Base-by-base conservation (phyloP, 2,888 invertebrate species). In the Spisula subtruncata region DNA sequence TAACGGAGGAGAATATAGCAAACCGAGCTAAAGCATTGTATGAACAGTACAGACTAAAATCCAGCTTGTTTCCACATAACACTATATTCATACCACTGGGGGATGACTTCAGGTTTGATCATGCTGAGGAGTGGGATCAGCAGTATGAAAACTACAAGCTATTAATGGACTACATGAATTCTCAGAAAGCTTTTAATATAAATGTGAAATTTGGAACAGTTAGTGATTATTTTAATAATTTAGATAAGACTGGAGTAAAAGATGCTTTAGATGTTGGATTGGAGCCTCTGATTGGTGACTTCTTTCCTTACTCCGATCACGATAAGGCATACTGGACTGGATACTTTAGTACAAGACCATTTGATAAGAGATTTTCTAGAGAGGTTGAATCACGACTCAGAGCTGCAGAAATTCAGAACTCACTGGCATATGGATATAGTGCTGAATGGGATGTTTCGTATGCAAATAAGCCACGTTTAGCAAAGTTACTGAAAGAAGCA, bases 281-380 rank as follows among this genome's bases (percentile, higher is more conserved):
- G 85, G 98, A 99, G 0, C 98, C 98, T 0, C 97, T 99, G 5
- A 98, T 98, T 94, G 99, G 99, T 0, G 99, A 99, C 96, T 99
- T 99, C 96, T 99, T 99, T 96, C 99, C 99, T 0, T 99, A 99
- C 97, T 98, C 99, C 0, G 99, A 99, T 96, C 98, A 99, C 91
- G 93, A 95, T 80, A 91, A 93, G 85, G 99, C 99, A 0, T 99
- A 99, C 96, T 99, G 99, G 99, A 99, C 98, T 6, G 99, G 99
- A 0, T 99, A 99, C 97, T 99, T 98, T 97, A 98, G 99, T 0
- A 99, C 99, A 0, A 97, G 97, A 25, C 97, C 97, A 0, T 97
- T 96, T 94, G 99, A 89, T 98, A 99, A 96, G 97, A 98, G 94
- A 71, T 96, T 81, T 97, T 99, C 25, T 18, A 91, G 96, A 8